Conservation (phyloP, 2,113 vertebrate species). For the Haplotaxodon microlepis region DNA sequence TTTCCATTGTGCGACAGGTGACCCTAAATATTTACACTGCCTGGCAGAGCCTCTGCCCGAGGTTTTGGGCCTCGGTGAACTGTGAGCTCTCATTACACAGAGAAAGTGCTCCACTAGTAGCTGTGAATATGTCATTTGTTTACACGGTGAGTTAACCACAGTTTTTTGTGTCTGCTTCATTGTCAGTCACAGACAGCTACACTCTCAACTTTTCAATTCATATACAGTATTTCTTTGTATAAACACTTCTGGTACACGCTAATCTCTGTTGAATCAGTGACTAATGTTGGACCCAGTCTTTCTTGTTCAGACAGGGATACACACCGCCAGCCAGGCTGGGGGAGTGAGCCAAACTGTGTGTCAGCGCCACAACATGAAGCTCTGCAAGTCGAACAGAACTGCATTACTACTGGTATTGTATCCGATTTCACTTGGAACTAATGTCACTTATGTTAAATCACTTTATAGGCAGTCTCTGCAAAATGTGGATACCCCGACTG, state of each 20-base stretch:
- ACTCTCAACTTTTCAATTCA: not conserved
- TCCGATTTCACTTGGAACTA: not conserved
- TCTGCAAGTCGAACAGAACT: not conserved
- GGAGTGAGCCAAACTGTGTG: not conserved
- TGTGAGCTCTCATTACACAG: constrained; percentile 4
- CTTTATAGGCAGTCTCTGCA: not conserved
- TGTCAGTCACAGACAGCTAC: not conserved
- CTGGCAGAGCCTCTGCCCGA: constrained; percentile 42
- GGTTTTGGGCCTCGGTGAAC: not conserved
- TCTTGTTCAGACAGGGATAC: not conserved
- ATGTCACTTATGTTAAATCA: not conserved
- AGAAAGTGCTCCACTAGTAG: not conserved
- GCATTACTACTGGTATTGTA: not conserved
- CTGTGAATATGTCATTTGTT: constrained; percentile 1
- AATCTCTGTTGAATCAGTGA: not conserved
- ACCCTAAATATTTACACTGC: constrained; percentile 69
- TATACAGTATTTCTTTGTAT: not conserved
- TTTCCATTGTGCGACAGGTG: constrained; percentile 58
- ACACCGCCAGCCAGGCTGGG: not conserved
- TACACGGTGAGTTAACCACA: not conserved
- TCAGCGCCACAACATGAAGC: not conserved
- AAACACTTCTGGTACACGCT: not conserved
- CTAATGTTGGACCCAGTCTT: not conserved
- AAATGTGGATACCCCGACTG: not conserved
- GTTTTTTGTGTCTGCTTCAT: not conserved